Percentiles rank a stretch among this genome's conserved stretches.
These are phyloP conservation scores for Spatulosminthurus flaviceps DNA, from an alignment of 2,888 invertebrate species.

Conservation along the genomic window DNA sequence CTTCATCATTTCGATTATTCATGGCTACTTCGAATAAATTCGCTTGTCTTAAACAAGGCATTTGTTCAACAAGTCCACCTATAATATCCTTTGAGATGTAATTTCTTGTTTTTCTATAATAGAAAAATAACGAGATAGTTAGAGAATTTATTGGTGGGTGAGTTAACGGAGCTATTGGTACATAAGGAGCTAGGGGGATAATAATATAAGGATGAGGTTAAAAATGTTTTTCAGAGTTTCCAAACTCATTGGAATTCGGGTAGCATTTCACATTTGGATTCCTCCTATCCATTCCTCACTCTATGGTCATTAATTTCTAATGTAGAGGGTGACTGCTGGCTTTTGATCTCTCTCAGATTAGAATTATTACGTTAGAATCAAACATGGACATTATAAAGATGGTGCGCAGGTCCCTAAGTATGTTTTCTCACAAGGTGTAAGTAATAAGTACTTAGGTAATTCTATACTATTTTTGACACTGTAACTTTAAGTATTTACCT, in stretches of 20 bases:
- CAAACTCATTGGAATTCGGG: slow-evolving; percentile 29
- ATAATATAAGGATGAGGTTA: too few species aligned
- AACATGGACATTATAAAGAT: too few species aligned
- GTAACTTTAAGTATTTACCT: too few species aligned
- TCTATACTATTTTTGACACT: too few species aligned
- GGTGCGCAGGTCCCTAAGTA: too few species aligned
- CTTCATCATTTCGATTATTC: slow-evolving; percentile 64
- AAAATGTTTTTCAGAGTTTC: too few species aligned
- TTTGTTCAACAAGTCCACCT: slow-evolving; percentile 37
- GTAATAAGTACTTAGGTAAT: too few species aligned
- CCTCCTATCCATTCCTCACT: slow-evolving; percentile 57
- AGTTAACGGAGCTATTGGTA: too few species aligned
- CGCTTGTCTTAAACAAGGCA: slow-evolving; percentile 49
- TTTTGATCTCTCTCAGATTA: slow-evolving; percentile 13
- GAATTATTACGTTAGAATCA: neutral
- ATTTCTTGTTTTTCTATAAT: neutral
- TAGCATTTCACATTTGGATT: slow-evolving; percentile 49
- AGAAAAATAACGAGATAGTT: neutral
- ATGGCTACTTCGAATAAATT: slow-evolving; percentile 64
- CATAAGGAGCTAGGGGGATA: too few species aligned
- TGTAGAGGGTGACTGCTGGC: slow-evolving; percentile 13
- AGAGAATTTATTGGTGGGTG: too few species aligned
- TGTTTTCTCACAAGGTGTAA: too few species aligned
- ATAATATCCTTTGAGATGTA: neutral
- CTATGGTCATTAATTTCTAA: slow-evolving; percentile 48